Evolutionary conservation across 2,888 invertebrate species (phyloP), one percentile per base, ranked within the genome.

Genomic region (Podotricha telesiphe): DNA sequence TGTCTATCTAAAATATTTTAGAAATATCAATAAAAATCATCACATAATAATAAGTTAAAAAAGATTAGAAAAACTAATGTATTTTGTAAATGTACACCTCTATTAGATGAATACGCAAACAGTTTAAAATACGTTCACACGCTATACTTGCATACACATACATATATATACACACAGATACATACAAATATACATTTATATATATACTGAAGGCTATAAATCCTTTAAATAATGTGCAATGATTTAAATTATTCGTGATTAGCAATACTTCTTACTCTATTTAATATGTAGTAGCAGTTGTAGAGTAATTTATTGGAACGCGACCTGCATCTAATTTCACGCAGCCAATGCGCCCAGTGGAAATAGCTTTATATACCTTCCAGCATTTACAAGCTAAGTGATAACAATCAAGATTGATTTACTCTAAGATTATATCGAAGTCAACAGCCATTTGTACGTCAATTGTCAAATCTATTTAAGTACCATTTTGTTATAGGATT

Each of bases 171-270:
- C 19, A 40, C 20, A 55, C 17, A 34, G 4, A 48, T 8, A 19
- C 7, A 50, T 19, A 17, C 10, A 50, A 22, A 15, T 22, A 28
- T n/a, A 53, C 28, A 22, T 53, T 28, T 22, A 40, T 20, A 61
- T 47, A 47, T 34, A 13, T 19, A 22, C 22, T 45, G 4, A 42
- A 45, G 59, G 17, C 59, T 22, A 59, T 59, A 59, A 59, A 59
- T 45, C 45, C 19, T 48, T 15, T 34, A 62, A 48, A 34, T 62
- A 62, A 62, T 48, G 48, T 62, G 48, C 19, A 61, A 34, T 28
- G 51, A 62, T 61, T 59, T 59, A 45, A 61, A 62, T 61, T 61
- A 61, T 61, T 62, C 20, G 50, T 28, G 61, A 67, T 67, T 51
- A 53, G 17, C 48, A 53, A 67, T 67, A 22, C 45, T 20, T 62